Evolutionary conservation across 1,140 invertebrate genomes (phyloP).

Genomic region (Cyclargus thomasi): DNA sequence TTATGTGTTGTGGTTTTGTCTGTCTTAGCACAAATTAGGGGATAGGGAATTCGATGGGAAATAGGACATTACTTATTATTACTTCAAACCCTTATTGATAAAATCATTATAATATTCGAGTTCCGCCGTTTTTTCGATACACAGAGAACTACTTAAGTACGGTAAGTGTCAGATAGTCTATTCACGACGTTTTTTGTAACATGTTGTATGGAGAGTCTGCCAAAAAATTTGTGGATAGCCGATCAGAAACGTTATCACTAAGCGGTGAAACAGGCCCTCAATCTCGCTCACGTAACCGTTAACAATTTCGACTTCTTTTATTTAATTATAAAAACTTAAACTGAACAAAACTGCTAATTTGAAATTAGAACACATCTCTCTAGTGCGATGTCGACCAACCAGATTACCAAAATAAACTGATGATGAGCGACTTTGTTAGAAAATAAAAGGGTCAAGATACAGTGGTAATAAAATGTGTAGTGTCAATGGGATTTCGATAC

Average conservation of each 20-base stretch:
- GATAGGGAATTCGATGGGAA: neutral
- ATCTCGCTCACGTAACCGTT: too few relatives aligned
- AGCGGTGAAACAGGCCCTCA: too few relatives aligned
- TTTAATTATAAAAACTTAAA: too few relatives aligned
- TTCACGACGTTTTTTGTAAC: too few relatives aligned
- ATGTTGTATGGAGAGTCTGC: too few relatives aligned
- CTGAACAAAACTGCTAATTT: neutral
- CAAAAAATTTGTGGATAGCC: too few relatives aligned
- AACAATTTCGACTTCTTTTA: too few relatives aligned
- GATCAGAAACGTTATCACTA: too few relatives aligned
- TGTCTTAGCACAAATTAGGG: neutral
- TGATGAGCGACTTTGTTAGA: neutral
- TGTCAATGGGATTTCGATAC: slow-evolving; percentile 39
- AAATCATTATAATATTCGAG: too few relatives aligned
- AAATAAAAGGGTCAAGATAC: slow-evolving; percentile 19
- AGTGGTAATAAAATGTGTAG: slow-evolving; percentile 29
- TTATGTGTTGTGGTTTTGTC: slow-evolving; percentile 24
- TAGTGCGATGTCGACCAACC: neutral
- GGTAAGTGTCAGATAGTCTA: too few relatives aligned
- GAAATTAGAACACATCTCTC: neutral
- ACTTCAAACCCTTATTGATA: neutral
- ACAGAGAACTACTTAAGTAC: too few relatives aligned
- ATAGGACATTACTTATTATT: neutral
- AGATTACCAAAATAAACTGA: neutral
- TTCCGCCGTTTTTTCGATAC: too few relatives aligned